Evolutionary conservation across 2,797 vertebrate species (phyloP), one percentile per base, ranked within the genome.

Genomic region (Sylvia borin): DNA sequence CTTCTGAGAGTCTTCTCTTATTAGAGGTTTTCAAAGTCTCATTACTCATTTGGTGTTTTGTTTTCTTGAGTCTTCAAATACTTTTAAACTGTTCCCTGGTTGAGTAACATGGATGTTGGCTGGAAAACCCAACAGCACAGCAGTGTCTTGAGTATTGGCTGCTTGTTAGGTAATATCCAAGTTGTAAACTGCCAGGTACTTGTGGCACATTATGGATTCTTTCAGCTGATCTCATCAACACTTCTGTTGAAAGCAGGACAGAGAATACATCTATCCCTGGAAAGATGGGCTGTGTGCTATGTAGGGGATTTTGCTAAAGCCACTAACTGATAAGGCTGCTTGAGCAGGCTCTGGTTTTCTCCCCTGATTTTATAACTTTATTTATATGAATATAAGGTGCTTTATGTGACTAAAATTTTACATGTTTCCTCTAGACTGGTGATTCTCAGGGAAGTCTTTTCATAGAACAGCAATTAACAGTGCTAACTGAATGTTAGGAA

Each of bases 151-250:
- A 91, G 75, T 77, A 54, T 68, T 86, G 55, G 31, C 57, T 94
- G 58, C 71, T 82, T 79, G 20, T 34, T 77, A 42, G 74, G 47
- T 89, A 66, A 92, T 73, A 34, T 43, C 85, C 53, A 82, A 42
- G 29, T 27, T 91, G 61, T 57, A 62, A 88, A 36, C 54, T 83
- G 45, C 29, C 38, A 73, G 82, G 71, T 67, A 54, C 18, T 11
- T 68, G 40, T 16, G n/a, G 11, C 21, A 13, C 34, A 10, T 31
- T 72, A 16, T 2, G 6, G 34, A 50, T 80, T 87, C 54, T 70
- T 83, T 54, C 68, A 93, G 53, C 65, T 92, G 91, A 90, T 68
- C 36, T 85, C 85, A 92, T 92, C 61, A 87, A 16, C 20, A 20
- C 17, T 85, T 85, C 8, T 79, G 16, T 65, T 76, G 86, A 92